These are phyloP conservation scores for Pinctada fucata DNA, from an alignment of 2,888 invertebrate genomes.

Conservation along the genomic window DNA sequence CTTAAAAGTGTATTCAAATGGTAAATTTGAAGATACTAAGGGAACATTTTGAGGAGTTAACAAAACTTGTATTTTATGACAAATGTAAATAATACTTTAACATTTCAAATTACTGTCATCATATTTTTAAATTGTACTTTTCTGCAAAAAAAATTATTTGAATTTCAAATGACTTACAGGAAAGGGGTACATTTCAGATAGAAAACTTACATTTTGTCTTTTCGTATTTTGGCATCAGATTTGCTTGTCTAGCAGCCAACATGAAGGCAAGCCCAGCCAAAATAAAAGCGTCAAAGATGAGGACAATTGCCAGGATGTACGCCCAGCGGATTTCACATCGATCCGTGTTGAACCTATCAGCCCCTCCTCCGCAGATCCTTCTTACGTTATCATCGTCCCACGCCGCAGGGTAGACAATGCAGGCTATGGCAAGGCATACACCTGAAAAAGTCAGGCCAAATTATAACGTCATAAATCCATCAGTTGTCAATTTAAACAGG, in stretches of 20 bases:
- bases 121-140: no score
- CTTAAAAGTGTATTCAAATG: no score
- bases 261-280: conserved; percentile 94
- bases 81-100: no score
- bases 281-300: conserved; percentile 88
- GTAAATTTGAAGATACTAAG: no score
- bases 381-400: conserved; percentile 91
- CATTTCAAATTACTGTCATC: no score
- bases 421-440: conserved; percentile 90
- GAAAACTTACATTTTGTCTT: conserved; percentile 62
- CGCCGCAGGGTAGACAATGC: conserved; percentile 92
- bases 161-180: no score
- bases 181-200: no score
- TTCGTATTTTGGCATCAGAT: conserved; percentile 59
- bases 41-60: no score
- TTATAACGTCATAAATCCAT: background rate
- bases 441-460: conserved; percentile 81
- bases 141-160: no score
- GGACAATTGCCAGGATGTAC: conserved; percentile 93
- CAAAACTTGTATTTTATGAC: no score
- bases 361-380: conserved; percentile 88
- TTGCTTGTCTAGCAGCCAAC: conserved; percentile 88
- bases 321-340: conserved; percentile 89
- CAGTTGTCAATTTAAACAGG: background rate
- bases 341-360: conserved; percentile 86